phyloP scores from a whole-genome alignment of 2,797 vertebrate genomes.

The Platyrinchus mystaceus region DNA sequence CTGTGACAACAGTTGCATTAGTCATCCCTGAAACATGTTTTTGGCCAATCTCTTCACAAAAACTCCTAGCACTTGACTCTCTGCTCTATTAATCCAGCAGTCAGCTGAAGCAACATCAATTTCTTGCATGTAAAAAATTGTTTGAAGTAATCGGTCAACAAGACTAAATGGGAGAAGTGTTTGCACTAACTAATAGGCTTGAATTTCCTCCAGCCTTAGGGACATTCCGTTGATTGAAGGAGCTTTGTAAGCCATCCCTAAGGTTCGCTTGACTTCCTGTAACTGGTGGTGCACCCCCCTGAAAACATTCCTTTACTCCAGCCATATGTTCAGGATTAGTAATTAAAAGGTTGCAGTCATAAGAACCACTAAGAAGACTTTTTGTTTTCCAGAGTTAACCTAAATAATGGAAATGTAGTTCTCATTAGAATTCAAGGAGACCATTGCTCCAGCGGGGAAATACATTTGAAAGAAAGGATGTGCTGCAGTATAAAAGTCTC shows the following conservation, averaged over 20 bases:
- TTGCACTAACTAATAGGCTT: not conserved
- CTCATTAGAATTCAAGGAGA: not conserved
- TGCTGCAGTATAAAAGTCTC: not conserved
- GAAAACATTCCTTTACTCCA: not conserved
- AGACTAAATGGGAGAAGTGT: not conserved
- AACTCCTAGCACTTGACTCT: not conserved
- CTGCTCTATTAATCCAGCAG: not conserved
- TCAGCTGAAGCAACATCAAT: not conserved
- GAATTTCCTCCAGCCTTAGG: not conserved
- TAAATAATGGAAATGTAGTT: not conserved
- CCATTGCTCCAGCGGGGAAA: not conserved
- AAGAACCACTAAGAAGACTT: not conserved
- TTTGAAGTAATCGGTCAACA: not conserved
- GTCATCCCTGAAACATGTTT: not conserved
- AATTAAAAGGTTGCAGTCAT: not conserved
- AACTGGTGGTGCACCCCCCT: not conserved
- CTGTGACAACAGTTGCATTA: not conserved
- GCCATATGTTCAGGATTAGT: not conserved
- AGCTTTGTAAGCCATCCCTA: not conserved
- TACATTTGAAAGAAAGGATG: not conserved
- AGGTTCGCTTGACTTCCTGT: not conserved
- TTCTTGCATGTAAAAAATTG: not conserved
- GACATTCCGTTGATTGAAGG: not conserved
- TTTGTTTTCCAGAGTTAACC: not conserved
- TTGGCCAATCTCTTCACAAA: not conserved